Conservation (phyloP, 2,113 vertebrate species). For the Acanthochromis polyacanthus region DNA sequence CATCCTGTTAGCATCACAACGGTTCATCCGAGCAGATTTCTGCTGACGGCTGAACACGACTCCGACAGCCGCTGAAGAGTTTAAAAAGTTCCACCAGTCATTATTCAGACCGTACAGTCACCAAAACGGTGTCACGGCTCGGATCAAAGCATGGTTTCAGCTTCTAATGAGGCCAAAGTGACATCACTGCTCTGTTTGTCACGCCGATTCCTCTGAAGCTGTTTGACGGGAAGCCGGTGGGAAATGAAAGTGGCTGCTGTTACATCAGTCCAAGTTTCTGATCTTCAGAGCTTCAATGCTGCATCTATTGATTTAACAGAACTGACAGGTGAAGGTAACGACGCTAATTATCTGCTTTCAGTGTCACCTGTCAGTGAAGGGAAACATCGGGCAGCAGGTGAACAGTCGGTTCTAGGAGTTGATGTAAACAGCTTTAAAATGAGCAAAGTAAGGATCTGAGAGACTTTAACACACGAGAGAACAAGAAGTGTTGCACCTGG, state of each 20-base stretch:
- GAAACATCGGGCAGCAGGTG: too few relatives aligned
- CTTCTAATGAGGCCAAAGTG: constrained; percentile 10
- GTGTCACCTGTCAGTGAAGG: too few relatives aligned
- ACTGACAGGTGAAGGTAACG: too few relatives aligned
- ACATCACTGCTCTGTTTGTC: not conserved
- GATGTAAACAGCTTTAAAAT: too few relatives aligned
- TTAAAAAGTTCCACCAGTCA: not conserved
- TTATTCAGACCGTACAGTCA: not conserved
- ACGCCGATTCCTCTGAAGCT: constrained; percentile 27
- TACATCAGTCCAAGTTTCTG: not conserved
- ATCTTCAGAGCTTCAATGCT: too few relatives aligned
- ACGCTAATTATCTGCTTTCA: too few relatives aligned
- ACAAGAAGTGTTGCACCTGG: too few relatives aligned
- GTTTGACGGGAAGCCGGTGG: not conserved
- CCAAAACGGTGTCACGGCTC: not conserved
- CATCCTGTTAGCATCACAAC: not conserved
- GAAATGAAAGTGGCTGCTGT: not conserved
- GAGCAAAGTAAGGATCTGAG: too few relatives aligned
- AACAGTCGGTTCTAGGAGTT: too few relatives aligned
- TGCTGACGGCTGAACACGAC: constrained; percentile 15
- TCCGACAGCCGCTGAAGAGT: not conserved
- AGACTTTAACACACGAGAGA: too few relatives aligned
- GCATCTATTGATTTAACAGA: too few relatives aligned
- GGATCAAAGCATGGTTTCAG: constrained; percentile 17
- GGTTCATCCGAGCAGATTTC: not conserved